Conservation (phyloP, 2,797 vertebrate species). For the Ibycter americanus region DNA sequence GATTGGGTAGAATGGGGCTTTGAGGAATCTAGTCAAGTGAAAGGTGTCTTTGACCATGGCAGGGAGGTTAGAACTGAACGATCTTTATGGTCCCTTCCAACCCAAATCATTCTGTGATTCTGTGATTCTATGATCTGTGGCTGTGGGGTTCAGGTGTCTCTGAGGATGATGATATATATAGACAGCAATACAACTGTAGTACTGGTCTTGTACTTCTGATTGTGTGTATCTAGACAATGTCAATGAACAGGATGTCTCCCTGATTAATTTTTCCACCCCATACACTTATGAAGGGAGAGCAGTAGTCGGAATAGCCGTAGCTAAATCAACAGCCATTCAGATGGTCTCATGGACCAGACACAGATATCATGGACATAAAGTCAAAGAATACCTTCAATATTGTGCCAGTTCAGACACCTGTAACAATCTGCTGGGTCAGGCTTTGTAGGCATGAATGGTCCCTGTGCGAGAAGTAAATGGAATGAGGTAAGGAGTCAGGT, state of each 20-base stretch:
- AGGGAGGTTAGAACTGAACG: too few species aligned
- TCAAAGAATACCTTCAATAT: neutral
- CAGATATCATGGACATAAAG: neutral
- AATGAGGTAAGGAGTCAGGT: neutral
- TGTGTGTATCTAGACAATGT: neutral
- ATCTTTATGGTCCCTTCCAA: too few species aligned
- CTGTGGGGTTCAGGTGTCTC: neutral
- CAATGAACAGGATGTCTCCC: neutral
- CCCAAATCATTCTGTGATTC: too few species aligned
- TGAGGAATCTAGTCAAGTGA: too few species aligned
- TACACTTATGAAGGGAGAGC: neutral
- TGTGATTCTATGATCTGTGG: neutral
- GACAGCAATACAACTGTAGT: neutral
- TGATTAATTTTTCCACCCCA: neutral
- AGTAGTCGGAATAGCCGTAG: neutral
- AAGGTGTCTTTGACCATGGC: too few species aligned
- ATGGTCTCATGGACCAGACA: neutral
- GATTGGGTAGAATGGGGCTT: too few species aligned
- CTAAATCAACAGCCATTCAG: neutral
- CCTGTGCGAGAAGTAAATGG: neutral
- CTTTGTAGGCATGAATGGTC: neutral
- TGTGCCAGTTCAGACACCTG: neutral
- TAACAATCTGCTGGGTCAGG: neutral
- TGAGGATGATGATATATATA: neutral
- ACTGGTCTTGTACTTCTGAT: neutral